These are phyloP conservation scores for Acomys russatus DNA, from an alignment of 2,797 vertebrate species.

Conservation along the genomic window DNA sequence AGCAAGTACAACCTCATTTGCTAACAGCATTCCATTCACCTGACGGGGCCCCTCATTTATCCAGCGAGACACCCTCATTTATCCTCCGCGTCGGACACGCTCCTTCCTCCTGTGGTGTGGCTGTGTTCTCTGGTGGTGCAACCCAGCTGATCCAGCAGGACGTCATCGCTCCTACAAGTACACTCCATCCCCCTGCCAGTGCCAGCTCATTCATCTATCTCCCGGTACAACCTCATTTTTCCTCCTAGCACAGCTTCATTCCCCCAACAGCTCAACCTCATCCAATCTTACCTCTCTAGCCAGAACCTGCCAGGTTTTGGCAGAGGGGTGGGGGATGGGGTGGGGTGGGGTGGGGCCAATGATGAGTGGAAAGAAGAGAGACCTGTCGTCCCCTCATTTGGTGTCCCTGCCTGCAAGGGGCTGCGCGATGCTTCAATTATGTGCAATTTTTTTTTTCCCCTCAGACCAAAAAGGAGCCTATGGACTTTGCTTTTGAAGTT, in stretches of 20 bases:
- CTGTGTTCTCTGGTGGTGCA: slow-evolving; percentile 73
- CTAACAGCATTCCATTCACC: slow-evolving; percentile 85
- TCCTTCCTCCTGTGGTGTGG: slow-evolving; percentile 73
- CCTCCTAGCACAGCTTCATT: slow-evolving; percentile 77
- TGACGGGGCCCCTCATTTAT: slow-evolving; percentile 83
- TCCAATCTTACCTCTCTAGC: slow-evolving; percentile 73
- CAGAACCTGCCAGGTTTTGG: slow-evolving; percentile 11
- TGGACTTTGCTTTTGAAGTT: slow-evolving; percentile 9
- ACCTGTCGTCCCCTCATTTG: background rate
- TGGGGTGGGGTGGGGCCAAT: too few relatives aligned
- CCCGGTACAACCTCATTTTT: slow-evolving; percentile 78
- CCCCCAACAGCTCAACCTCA: slow-evolving; percentile 75
- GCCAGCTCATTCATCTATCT: slow-evolving; percentile 83
- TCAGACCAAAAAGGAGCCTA: slow-evolving; percentile 1
- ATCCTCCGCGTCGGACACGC: slow-evolving; percentile 68
- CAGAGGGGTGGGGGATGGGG: background rate
- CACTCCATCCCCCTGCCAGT: slow-evolving; percentile 76
- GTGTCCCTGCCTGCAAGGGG: slow-evolving; percentile 2
- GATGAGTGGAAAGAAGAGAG: background rate
- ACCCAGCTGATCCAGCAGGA: slow-evolving; percentile 66
- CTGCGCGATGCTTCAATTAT: background rate
- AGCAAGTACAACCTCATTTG: slow-evolving; percentile 83
- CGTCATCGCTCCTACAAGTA: slow-evolving; percentile 74
- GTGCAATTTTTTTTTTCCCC: background rate
- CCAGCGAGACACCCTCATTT: slow-evolving; percentile 82